These are phyloP conservation scores for Onychomys arenicola DNA, from an alignment of 2,797 vertebrate species.

Conservation along the genomic window DNA sequence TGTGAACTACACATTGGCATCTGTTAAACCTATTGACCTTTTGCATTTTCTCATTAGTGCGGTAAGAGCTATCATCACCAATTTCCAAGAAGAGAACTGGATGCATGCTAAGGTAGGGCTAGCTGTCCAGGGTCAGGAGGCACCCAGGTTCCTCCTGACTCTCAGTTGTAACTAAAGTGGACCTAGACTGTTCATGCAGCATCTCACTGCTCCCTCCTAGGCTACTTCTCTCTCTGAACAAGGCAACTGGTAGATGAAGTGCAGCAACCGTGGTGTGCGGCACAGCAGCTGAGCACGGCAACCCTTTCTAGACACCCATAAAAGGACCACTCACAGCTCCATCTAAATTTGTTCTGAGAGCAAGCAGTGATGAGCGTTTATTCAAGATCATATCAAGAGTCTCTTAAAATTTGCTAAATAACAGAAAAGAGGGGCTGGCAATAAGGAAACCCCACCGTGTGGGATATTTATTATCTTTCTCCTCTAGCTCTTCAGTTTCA, in stretches of 20 bases:
- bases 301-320: neutral
- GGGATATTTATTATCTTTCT: neutral
- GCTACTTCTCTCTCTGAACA: neutral
- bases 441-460: neutral
- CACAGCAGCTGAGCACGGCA: neutral
- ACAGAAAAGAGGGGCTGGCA: constrained; percentile 20
- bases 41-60: constrained; percentile 7
- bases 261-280: neutral
- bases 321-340: neutral
- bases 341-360: constrained; percentile 10
- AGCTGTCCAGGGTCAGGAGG: neutral
- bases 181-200: neutral
- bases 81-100: neutral
- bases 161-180: neutral
- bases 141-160: neutral
- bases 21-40: neutral
- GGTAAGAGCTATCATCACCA: neutral
- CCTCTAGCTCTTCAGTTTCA: constrained; percentile 14
- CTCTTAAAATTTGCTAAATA: constrained; percentile 46
- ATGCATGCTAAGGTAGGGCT: neutral
- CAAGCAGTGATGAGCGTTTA: neutral
- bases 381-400: neutral
- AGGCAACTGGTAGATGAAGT: neutral
- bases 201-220: neutral
- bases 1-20: neutral